Evolutionary conservation across 2,113 vertebrate species (phyloP).

Genomic region (Rhea americana): DNA sequence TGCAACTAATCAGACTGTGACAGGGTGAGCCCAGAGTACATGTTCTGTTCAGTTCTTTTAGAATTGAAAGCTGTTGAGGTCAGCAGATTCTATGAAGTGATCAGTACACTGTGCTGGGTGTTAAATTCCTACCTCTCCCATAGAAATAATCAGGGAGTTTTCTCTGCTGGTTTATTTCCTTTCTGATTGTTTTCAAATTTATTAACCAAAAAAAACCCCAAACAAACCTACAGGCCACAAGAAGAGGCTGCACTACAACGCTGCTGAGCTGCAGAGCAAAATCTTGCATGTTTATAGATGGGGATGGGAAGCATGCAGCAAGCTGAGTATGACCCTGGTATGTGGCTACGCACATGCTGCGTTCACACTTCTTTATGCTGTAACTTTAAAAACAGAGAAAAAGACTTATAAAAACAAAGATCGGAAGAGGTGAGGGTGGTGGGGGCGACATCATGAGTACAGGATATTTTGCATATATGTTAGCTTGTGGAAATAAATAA

Average conservation of each 20-base stretch:
- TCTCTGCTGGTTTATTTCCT: background rate
- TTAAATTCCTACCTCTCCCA: background rate
- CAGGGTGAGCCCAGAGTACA: background rate
- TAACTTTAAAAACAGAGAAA: conserved; percentile 33
- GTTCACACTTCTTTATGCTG: background rate
- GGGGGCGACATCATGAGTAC: background rate
- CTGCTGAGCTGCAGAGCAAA: background rate
- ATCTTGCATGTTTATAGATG: background rate
- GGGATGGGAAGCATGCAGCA: background rate
- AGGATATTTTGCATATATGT: conserved; percentile 54
- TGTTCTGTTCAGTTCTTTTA: background rate
- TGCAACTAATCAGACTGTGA: background rate
- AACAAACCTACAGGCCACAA: background rate
- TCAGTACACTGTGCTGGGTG: background rate
- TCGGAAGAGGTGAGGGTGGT: background rate
- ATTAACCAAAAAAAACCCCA: background rate
- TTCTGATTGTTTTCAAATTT: conserved; percentile 29
- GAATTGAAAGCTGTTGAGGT: background rate
- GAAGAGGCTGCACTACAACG: background rate
- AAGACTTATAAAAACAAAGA: conserved; percentile 35
- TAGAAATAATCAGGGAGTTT: background rate
- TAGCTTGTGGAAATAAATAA: conserved; percentile 69
- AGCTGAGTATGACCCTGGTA: conserved; percentile 14
- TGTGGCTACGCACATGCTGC: background rate
- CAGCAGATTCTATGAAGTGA: background rate